phyloP scores from a whole-genome alignment of 64 coral and sea anemone genomes.

The Anthopleura sola region DNA sequence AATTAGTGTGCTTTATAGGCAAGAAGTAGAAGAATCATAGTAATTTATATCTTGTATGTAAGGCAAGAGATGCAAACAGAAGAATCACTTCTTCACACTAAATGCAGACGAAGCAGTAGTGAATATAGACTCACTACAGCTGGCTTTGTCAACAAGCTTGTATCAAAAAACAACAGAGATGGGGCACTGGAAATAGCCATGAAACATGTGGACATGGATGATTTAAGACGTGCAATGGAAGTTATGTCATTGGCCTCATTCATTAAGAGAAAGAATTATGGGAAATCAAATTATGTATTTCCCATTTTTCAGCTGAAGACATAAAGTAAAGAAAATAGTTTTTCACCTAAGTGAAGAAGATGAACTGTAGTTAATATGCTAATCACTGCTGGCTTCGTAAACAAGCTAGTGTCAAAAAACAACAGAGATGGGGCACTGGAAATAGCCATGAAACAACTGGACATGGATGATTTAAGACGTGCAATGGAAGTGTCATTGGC shows the following conservation, averaged over 20 bases:
- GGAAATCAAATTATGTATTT: constrained; percentile 22
- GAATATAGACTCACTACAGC: constrained; percentile 34
- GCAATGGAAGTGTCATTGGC: too few species aligned
- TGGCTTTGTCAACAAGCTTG: constrained; percentile 51
- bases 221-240: too few species aligned
- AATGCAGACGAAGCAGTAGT: constrained; percentile 16
- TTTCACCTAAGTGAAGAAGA: constrained; percentile 26
- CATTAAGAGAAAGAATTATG: background rate
- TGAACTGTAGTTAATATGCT: too few species aligned
- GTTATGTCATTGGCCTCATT: constrained; percentile 20
- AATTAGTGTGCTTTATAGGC: too few species aligned
- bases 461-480: too few species aligned
- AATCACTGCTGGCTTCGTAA: too few species aligned
- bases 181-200: constrained; percentile 20
- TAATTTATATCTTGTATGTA: background rate
- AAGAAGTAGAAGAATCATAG: too few species aligned
- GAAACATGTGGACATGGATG: too few species aligned
- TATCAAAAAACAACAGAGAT: constrained; percentile 39
- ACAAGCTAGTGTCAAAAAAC: too few species aligned
- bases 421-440: too few species aligned
- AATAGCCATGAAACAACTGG: too few species aligned
- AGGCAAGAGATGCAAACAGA: constrained; percentile 33
- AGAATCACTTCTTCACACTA: constrained; percentile 25
- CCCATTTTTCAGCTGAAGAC: constrained; percentile 25
- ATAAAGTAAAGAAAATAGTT: constrained; percentile 42